Evolutionary conservation across 1,140 invertebrate species (phyloP).

Genomic region (Drosophila mayri): DNA sequence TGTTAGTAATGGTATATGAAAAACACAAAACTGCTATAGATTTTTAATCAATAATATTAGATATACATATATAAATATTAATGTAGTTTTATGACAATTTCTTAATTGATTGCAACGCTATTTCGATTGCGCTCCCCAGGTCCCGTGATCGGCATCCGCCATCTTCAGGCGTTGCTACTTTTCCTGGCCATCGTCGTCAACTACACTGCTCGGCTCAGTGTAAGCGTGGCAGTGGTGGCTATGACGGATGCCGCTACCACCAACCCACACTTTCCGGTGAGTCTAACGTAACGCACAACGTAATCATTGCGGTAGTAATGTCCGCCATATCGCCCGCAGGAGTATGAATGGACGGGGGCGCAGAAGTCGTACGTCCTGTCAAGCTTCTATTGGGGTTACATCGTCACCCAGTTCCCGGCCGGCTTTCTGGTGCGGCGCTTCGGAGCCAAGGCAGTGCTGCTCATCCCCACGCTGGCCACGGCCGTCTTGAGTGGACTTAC

Average conservation of each 20-base stretch:
- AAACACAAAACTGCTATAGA: too few species aligned
- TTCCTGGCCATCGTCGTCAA: constrained; percentile 88
- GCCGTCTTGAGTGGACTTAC: constrained; percentile 84
- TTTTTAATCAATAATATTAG: too few species aligned
- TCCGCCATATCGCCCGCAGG: constrained; percentile 26
- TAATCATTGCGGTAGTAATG: background rate
- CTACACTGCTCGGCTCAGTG: constrained; percentile 88
- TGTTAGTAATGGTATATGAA: too few species aligned
- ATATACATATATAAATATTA: too few species aligned
- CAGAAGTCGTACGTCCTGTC: constrained; percentile 86
- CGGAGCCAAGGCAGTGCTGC: constrained; percentile 88
- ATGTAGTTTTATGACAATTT: too few species aligned
- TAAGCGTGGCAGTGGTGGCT: constrained; percentile 90
- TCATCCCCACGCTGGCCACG: constrained; percentile 86
- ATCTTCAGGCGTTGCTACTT: constrained; percentile 88
- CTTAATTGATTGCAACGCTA: too few species aligned
- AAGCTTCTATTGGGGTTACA: constrained; percentile 89
- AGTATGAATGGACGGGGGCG: constrained; percentile 86
- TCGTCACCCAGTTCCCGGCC: constrained; percentile 87
- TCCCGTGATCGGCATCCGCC: constrained; percentile 86
- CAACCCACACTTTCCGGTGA: constrained; percentile 68
- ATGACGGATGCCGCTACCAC: constrained; percentile 87
- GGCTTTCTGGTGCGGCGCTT: constrained; percentile 89
- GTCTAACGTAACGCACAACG: background rate
- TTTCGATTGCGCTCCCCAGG: constrained; percentile 15